Base-by-base conservation (phyloP, 2,888 invertebrate species). In the Lottia scabra region DNA sequence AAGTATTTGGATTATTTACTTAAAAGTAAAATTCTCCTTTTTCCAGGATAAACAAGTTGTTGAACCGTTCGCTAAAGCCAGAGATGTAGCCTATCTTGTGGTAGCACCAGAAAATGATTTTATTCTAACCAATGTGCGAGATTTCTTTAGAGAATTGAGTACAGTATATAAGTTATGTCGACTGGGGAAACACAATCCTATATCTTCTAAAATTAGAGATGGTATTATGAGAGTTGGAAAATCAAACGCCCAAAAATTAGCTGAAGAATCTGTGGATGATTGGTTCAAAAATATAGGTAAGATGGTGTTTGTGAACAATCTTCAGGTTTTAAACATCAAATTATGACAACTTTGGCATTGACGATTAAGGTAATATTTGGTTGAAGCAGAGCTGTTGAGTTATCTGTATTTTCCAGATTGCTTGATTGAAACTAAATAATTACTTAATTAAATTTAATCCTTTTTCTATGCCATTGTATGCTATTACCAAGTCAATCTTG, bases 41-140 rank as follows among this genome's bases (percentile, higher is more conserved):
- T 81, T 83, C 3, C 82, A 89, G 89, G 99, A 99, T 89, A 95
- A 96, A 85, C 92, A 99, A n/a, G 91, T 96, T n/a, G 91, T 99
- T 15, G 98, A 99, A 89, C 99, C 99, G 0, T 98, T 97, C 89
- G 95, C 97, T n/a, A 95, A 96, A 87, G 93, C 96, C 6, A 92
- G 98, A 45, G 98, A 99, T 89, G 94, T 99, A 0, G 96, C 96
- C 30, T 99, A 99, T 89, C 93, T 98, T 56, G 96, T 98, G 10
- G 93, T 99, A 0, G 94, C 97, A 45, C 98, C 99, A 0, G 98
- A 99, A 86, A 95, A 94, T 86, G 95, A 96, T 72, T 94, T 93
- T 78, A 78, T 97, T 48, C 90, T 95, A 67, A 93, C 93, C 63
- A 93, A 94, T 84, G 94, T 96, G 4, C 93, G 94, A 79, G 93